These are phyloP conservation scores for Acholoe squamosa DNA, from an alignment of 2,888 invertebrate genomes.

Conservation along the genomic window DNA sequence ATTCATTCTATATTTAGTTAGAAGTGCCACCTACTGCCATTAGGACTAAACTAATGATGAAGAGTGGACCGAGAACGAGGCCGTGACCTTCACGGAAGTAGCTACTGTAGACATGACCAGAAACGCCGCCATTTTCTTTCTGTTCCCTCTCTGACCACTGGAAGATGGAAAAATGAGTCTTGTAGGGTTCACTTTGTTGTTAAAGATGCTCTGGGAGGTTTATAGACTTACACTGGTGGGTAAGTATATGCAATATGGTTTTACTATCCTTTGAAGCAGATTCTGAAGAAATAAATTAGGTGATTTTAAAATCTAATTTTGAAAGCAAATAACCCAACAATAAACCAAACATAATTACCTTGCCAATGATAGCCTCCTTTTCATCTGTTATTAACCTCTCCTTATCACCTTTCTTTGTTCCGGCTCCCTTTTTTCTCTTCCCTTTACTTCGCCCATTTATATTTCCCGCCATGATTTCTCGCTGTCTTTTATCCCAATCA, in stretches of 20 bases:
- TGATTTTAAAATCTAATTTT: too few relatives aligned
- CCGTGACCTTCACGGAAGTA: slow-evolving; percentile 89
- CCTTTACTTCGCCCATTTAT: background rate
- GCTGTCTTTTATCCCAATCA: slow-evolving; percentile 15
- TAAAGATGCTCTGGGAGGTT: too few relatives aligned
- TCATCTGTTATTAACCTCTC: slow-evolving; percentile 31
- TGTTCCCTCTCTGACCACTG: slow-evolving; percentile 73
- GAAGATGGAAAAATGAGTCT: background rate
- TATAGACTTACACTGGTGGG: too few relatives aligned
- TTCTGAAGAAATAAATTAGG: too few relatives aligned
- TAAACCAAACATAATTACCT: background rate
- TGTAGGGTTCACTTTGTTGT: too few relatives aligned
- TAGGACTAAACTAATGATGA: background rate
- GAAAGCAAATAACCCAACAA: too few relatives aligned
- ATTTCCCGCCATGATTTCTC: slow-evolving; percentile 22
- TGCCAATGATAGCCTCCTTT: slow-evolving; percentile 8
- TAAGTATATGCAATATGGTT: too few relatives aligned
- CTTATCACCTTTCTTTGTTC: slow-evolving; percentile 60
- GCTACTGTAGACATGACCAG: slow-evolving; percentile 87
- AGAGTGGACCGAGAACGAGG: slow-evolving; percentile 74
- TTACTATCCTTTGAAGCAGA: too few relatives aligned
- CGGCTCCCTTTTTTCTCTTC: slow-evolving; percentile 58
- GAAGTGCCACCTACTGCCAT: slow-evolving; percentile 68
- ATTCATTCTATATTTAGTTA: too few relatives aligned
- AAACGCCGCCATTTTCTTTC: slow-evolving; percentile 84